Base-by-base conservation (phyloP, 2,113 vertebrate species). In the Boulengeromyrus knoepffleri region DNA sequence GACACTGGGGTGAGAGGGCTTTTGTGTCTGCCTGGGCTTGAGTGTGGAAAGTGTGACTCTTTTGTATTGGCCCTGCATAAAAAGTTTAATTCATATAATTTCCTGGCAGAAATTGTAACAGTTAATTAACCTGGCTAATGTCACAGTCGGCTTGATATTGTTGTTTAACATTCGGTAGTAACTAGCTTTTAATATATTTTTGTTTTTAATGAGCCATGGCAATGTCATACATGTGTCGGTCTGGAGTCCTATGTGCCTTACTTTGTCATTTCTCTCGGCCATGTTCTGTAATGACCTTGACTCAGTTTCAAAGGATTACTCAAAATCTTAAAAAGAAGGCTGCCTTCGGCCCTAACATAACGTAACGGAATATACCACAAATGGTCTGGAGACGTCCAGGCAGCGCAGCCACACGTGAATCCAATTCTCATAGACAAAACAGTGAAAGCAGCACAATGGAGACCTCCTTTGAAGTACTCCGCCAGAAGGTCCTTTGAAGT, bases 21-120 rank as follows among this genome's bases (percentile, higher is more conserved):
- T 88, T 24, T 47, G 42, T 88, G 46, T 89, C 24, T 77, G 88
- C 31, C 17, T 80, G 88, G 66, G 66, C 46, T 27, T 89, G 58
- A 50, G 47, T 52, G 8, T 49, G 45, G 85, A 52, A 87, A 52
- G 21, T 87, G 85, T 87, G 27, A 10, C 47, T 52, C 24, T 53
- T 53, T 52, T 50, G 10, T 50, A 2, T 52, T 31, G 31, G 8
- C 1, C 3, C 85, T 87, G 27, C 85, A 87, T 13, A 85, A 85
- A 85, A 10, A 85, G 21, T 27, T 85, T 46, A 24, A 47, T 46
- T 85, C 46, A 80, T 80, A 42, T 42, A 15, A 80, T 39, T 85
- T 85, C 83, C 42, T 46, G 42, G 45, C n/a, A 62, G 83, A 46
- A 49, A 21, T 27, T 46, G n/a, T 47, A 21, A 49, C 19, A n/a